Base-by-base conservation (phyloP, 2,113 vertebrate genomes). In the Leptobrachium ailaonicum region DNA sequence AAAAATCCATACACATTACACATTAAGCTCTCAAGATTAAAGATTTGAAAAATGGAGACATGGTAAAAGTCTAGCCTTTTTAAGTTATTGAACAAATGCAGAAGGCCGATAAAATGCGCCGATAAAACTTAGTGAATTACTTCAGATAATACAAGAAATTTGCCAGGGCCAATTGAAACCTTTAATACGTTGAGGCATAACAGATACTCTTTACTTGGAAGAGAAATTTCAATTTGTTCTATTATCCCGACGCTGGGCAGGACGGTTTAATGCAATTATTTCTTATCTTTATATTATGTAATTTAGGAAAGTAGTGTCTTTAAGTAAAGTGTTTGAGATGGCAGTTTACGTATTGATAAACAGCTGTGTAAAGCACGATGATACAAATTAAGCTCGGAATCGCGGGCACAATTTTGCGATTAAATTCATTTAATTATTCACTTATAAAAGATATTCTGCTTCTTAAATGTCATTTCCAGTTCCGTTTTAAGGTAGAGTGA, bases 141-240 rank as follows among this genome's bases (percentile, higher is more conserved):
- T 74, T 56, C 50, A 0, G 88, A 92, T 92, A 91, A 89, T 71
- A 53, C 83, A 85, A 32, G 87, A 72, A 75, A 82, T 80, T 88
- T 93, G 92, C 89, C 90, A 77, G 6, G 85, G 69, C 80, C 89
- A 88, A 88, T 89, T 87, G 83, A 87, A 87, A 85, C 78, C 79
- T 83, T 82, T 82, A 75, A 58, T 71, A 0, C 67, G 43, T 77
- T 90, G 90, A 94, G 82, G 42, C 11, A 85, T 60, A 66, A 84
- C 92, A 93, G 92, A 80, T 85, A 84, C 45, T 77, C 82, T 0
- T 70, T 67, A 13, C 60, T 63, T 80, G 63, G 45, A 58, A 12
- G 7, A 13, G 71, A 80, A 64, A 73, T 75, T 75, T 41, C 66
- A 60, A 66, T 13, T 62, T 40, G 63, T 50, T 60, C 40, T 41